Conservation (phyloP, 2,888 invertebrate genomes). For the Andricus curvator region DNA sequence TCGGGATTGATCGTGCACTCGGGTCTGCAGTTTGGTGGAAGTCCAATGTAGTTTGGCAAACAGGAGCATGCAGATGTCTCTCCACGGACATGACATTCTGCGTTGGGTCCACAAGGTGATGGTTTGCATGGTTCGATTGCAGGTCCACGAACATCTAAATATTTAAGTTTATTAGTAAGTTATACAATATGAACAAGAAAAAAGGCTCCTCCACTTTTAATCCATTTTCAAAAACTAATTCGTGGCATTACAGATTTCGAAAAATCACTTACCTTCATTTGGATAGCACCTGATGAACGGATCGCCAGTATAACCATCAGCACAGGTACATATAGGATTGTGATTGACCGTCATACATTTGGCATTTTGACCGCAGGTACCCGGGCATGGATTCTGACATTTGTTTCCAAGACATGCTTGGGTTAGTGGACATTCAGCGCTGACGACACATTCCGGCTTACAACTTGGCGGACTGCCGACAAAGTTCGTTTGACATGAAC, state of each 20-base stretch:
- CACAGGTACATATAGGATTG: slow-evolving; percentile 90
- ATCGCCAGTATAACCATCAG: slow-evolving; percentile 87
- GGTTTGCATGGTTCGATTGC: slow-evolving; percentile 79
- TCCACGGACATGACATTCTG: slow-evolving; percentile 80
- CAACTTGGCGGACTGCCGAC: slow-evolving; percentile 89
- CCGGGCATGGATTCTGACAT: slow-evolving; percentile 89
- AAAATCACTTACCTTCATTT: slow-evolving; percentile 79
- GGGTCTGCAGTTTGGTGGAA: slow-evolving; percentile 81
- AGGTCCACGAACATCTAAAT: slow-evolving; percentile 59
- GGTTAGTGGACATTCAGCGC: slow-evolving; percentile 87
- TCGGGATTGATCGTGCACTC: slow-evolving; percentile 82
- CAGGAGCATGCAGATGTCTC: slow-evolving; percentile 82
- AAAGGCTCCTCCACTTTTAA: background rate
- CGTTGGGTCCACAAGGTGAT: slow-evolving; percentile 81
- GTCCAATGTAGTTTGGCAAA: slow-evolving; percentile 80
- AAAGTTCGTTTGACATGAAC: slow-evolving; percentile 86
- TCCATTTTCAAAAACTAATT: background rate
- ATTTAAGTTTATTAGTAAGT: slow-evolving; percentile 25
- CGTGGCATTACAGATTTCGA: background rate
- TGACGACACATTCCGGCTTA: slow-evolving; percentile 89
- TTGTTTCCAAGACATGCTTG: slow-evolving; percentile 88
- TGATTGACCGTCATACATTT: slow-evolving; percentile 90
- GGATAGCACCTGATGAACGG: slow-evolving; percentile 82
- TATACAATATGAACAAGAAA: no score
- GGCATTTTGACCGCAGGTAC: slow-evolving; percentile 89